phyloP scores from a whole-genome alignment of 1,140 invertebrate species.

The Bombus haemorrhoidalis region DNA sequence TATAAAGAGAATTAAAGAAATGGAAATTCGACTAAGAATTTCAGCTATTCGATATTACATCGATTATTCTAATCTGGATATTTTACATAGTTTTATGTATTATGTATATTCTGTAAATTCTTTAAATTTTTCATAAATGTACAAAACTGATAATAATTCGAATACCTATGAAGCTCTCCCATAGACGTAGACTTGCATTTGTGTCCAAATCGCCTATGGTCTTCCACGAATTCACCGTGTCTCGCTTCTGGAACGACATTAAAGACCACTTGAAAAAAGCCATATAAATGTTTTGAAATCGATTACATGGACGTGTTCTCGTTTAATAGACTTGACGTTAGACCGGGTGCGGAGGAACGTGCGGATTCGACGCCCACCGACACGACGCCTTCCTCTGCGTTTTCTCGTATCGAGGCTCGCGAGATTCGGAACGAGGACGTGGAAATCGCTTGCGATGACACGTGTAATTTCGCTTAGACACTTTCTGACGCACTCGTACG shows the following conservation, averaged over 20 bases:
- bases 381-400: constrained; percentile 2
- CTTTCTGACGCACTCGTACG: not conserved
- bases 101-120: not conserved
- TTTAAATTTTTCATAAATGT: not conserved
- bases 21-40: too few relatives aligned
- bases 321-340: not conserved
- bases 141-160: not conserved
- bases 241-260: constrained; percentile 21
- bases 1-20: too few relatives aligned
- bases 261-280: not conserved
- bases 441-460: not conserved
- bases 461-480: not conserved
- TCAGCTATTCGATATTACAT: too few relatives aligned
- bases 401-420: not conserved
- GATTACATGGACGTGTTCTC: not conserved
- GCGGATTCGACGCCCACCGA: constrained; percentile 12
- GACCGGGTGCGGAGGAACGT: not conserved
- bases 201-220: constrained; percentile 14
- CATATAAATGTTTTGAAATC: not conserved
- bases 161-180: constrained; percentile 19
- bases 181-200: constrained; percentile 2
- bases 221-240: constrained; percentile 32
- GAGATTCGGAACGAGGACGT: constrained; percentile 31
- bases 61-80: too few relatives aligned
- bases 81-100: too few relatives aligned